These are phyloP conservation scores for Lampris megalopsis DNA, from an alignment of 2,113 vertebrate species.

Conservation along the genomic window DNA sequence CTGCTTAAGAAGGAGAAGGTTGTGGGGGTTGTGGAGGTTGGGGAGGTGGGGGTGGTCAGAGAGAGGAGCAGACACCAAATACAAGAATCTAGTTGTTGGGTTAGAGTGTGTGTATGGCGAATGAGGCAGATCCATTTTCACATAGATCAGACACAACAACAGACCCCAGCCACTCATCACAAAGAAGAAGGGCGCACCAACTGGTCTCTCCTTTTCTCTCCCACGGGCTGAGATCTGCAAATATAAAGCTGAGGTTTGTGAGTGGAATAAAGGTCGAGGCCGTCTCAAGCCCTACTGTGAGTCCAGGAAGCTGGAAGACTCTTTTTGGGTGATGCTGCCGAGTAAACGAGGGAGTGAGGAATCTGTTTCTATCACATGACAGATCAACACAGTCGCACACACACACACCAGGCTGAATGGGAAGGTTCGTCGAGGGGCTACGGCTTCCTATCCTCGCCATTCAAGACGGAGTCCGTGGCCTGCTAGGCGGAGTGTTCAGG, in stretches of 20 bases:
- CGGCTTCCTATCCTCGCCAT: not conserved
- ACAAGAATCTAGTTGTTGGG: slow-evolving; percentile 28
- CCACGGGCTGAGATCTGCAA: slow-evolving; percentile 42
- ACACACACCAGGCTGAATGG: slow-evolving; percentile 2
- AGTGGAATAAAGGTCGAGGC: not conserved
- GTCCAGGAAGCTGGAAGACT: slow-evolving; percentile 7
- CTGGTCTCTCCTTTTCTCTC: slow-evolving; percentile 19
- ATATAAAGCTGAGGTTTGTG: slow-evolving; percentile 40
- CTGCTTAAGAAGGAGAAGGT: slow-evolving; percentile 26
- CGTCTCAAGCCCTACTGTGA: not conserved
- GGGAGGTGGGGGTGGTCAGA: slow-evolving; percentile 62
- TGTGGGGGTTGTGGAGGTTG: slow-evolving; percentile 10
- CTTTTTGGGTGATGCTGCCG: not conserved
- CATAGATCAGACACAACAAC: not conserved
- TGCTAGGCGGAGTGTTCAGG: not conserved
- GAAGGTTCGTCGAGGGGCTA: not conserved
- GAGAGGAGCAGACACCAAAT: slow-evolving; percentile 65
- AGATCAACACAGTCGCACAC: not conserved
- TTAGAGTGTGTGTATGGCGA: slow-evolving; percentile 11
- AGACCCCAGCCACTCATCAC: slow-evolving; percentile 5
- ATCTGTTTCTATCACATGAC: not conserved
- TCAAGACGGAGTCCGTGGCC: not conserved
- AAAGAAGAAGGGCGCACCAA: slow-evolving; percentile 28
- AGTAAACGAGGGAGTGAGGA: slow-evolving; percentile 16
- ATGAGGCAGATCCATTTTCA: slow-evolving; percentile 4